Conservation (phyloP, 2,797 vertebrate genomes). For the Gymnothorax reevesii region DNA sequence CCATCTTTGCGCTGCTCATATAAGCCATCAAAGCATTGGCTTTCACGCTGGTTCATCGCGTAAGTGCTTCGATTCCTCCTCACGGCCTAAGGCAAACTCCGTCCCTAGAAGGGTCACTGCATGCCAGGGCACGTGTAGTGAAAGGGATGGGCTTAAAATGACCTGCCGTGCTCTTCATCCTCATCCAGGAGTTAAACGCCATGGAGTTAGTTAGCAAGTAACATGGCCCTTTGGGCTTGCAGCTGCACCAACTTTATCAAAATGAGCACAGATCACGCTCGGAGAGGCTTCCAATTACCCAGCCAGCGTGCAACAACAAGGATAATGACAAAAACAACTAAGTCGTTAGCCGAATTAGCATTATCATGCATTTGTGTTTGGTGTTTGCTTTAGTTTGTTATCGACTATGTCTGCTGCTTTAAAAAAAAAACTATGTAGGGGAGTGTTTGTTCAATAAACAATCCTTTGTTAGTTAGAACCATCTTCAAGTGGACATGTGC, state of each 20-base stretch:
- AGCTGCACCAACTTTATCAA: neutral
- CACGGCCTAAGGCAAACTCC: neutral
- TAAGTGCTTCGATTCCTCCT: neutral
- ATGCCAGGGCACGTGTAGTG: neutral
- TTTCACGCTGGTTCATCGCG: neutral
- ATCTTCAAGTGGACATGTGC: neutral
- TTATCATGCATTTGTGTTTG: slow-evolving; percentile 4
- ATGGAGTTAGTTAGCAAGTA: neutral
- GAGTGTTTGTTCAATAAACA: neutral
- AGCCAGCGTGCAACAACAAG: neutral
- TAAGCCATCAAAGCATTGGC: neutral
- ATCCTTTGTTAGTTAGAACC: neutral
- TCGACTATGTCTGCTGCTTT: neutral
- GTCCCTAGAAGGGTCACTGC: neutral
- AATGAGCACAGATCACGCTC: neutral
- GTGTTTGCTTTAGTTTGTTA: neutral
- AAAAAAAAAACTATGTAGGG: neutral
- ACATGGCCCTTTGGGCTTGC: neutral
- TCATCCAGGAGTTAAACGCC: neutral
- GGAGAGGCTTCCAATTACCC: neutral
- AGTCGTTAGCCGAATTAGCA: neutral
- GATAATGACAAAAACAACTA: neutral
- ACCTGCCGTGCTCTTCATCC: neutral
- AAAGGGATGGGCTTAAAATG: neutral
- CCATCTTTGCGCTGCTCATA: neutral